phyloP scores from a whole-genome alignment of 2,113 vertebrate species.

The Ciconia boyciana region DNA sequence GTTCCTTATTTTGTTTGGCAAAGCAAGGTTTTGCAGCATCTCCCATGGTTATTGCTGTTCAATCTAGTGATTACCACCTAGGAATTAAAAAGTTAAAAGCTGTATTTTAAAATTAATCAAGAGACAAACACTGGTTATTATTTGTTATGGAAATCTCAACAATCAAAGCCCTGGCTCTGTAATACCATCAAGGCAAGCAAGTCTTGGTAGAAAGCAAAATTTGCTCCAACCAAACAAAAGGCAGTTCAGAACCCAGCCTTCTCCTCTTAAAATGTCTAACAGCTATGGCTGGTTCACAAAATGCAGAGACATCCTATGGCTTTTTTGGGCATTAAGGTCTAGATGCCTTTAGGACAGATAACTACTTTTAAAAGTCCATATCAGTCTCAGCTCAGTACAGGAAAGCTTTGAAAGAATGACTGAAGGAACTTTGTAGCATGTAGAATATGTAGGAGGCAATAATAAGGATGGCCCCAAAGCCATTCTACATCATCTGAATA shows the following conservation, averaged over 20 bases:
- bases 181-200: not conserved
- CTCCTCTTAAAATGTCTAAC: not conserved
- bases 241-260: not conserved
- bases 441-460: not conserved
- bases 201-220: not conserved
- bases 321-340: not conserved
- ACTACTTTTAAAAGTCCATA: not conserved
- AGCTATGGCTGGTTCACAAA: not conserved
- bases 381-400: not conserved
- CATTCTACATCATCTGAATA: not conserved
- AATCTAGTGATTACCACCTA: slow-evolving; percentile 40
- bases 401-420: not conserved
- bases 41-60: slow-evolving; percentile 78
- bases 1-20: slow-evolving; percentile 74
- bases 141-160: not conserved
- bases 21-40: slow-evolving; percentile 78
- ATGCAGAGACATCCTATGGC: rapidly evolving
- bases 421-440: not conserved
- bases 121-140: not conserved
- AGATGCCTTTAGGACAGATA: not conserved
- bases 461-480: rapidly evolving
- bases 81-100: not conserved
- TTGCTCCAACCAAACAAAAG: not conserved
- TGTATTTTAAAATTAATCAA: not conserved
- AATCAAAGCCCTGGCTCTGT: not conserved